These are phyloP conservation scores for Passer domesticus DNA, from an alignment of 2,113 vertebrate genomes.

Conservation along the genomic window DNA sequence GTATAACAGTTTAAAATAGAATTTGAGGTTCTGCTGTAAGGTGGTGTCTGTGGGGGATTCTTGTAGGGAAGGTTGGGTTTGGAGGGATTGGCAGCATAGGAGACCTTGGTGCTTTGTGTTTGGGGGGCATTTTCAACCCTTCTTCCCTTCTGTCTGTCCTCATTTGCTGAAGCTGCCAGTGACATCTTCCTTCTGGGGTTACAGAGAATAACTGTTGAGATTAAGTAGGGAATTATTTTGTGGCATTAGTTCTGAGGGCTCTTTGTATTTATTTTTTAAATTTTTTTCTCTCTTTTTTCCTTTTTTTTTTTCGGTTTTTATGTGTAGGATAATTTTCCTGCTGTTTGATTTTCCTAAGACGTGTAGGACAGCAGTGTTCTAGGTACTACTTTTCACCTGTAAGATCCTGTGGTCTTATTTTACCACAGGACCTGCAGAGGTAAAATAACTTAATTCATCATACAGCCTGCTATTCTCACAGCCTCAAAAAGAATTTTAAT, in stretches of 20 bases:
- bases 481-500: not conserved
- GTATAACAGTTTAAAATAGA: not conserved
- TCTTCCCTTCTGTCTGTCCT: not conserved
- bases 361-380: not conserved
- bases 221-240: not conserved
- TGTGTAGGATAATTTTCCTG: not conserved
- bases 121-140: not conserved
- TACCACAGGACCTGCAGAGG: not conserved
- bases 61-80: not conserved
- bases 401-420: not conserved
- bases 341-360: not conserved
- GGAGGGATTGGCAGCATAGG: not conserved
- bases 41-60: accelerated
- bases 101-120: not conserved
- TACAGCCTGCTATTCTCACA: not conserved
- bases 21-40: not conserved
- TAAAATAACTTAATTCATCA: not conserved
- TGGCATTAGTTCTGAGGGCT: not conserved
- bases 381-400: not conserved
- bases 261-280: not conserved
- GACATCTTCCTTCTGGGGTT: not conserved
- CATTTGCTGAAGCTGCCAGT: not conserved
- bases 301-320: not conserved
- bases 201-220: not conserved
- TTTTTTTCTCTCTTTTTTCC: not conserved